Base-by-base conservation (phyloP, 2,888 invertebrate genomes). In the Neria commutata region DNA sequence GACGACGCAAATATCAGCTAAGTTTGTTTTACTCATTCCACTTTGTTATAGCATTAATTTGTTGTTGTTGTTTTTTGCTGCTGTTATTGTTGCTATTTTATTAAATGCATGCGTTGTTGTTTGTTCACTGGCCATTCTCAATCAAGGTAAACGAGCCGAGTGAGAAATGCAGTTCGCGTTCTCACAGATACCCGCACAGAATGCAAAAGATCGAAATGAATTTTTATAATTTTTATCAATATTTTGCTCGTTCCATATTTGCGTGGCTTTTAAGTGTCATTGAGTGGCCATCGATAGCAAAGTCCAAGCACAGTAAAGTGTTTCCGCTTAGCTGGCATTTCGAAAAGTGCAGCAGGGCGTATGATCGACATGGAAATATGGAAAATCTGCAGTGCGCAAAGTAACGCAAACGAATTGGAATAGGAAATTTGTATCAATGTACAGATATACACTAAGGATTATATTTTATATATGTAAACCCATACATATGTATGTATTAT, bases 151-250 rank as follows among this genome's bases (percentile, higher is more conserved):
- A 54, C 58, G 19, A 33, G 45, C 54, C n/a, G n/a, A 11, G n/a
- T 37, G 37, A 29, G 6, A 29, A 29, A 29, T 11, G 29, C 11
- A 8, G 5, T 29, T 29, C 11, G 11, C 5, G 11, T 33, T 57
- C 49, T 56, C 50, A 56, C 72, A 69, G 69, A 49, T 45, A 45
- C 57, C 50, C 53, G 52, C 46, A 54, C 57, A 58, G 54, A 25
- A 51, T 11, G 25, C 21, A 59, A 50, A 54, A 49, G 42, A 59
- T n/a, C n/a, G n/a, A n/a, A n/a, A n/a, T n/a, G n/a, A n/a, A n/a
- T n/a, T n/a, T n/a, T n/a, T n/a, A n/a, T n/a, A n/a, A n/a, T n/a
- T n/a, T n/a, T n/a, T n/a, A 11, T 29, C 11, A 11, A 11, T 11
- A 29, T 29, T 29, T 29, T 29, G 29, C 11, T 29, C 11, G 5